Evolutionary conservation across 2,888 invertebrate genomes (phyloP).

Genomic region (Lasioglossum calceatum): DNA sequence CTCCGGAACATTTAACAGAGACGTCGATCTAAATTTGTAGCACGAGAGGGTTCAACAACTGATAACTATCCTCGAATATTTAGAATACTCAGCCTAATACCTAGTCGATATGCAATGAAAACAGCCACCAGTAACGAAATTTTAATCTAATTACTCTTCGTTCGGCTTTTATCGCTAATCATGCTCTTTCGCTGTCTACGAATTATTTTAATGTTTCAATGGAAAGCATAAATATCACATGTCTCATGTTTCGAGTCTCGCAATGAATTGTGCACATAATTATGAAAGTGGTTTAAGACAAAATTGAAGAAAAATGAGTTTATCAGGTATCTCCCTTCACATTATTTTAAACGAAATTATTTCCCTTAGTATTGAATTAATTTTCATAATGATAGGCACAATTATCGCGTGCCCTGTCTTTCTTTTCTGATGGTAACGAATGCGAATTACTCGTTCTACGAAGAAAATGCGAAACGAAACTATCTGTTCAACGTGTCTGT

Average conservation of each 20-base stretch:
- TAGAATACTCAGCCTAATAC: background rate
- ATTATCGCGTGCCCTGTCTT: constrained; percentile 11
- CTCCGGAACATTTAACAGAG: background rate
- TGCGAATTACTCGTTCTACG: background rate
- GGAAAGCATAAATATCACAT: constrained; percentile 4
- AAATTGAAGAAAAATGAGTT: too few species aligned
- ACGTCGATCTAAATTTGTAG: background rate
- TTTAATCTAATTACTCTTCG: background rate
- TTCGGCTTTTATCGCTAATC: background rate
- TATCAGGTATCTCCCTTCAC: too few species aligned
- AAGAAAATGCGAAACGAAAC: constrained; percentile 2
- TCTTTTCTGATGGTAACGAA: constrained; percentile 14
- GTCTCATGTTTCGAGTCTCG: background rate
- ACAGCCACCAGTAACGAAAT: background rate
- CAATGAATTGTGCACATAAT: background rate
- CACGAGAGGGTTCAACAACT: background rate
- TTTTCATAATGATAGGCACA: too few species aligned
- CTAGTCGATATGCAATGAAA: background rate
- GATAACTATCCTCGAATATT: background rate
- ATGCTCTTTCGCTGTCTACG: background rate
- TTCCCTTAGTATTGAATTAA: too few species aligned
- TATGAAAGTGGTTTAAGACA: too few species aligned
- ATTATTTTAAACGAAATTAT: too few species aligned
- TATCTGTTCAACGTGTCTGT: background rate
- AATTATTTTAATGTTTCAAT: background rate